Base-by-base conservation (phyloP, 2,113 vertebrate species). In the Litocranius walleri region DNA sequence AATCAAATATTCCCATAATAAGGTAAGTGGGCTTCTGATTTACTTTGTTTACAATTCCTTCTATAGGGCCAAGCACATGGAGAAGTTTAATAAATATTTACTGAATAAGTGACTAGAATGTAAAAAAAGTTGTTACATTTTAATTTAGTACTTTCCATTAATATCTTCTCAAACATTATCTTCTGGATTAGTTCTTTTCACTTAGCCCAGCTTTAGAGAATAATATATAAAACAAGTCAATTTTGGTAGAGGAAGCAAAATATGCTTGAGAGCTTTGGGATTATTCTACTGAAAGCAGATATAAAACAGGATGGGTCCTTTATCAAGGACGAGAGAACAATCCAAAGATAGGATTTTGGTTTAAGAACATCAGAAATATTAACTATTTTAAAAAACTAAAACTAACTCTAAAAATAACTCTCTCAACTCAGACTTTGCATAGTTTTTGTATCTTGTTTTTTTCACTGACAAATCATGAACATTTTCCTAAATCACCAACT, bases 401-500 rank as follows among this genome's bases (percentile, higher is more conserved):
- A 91, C 36, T 12, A 96, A 81, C 7, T 43, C 17, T 71, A 59
- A 92, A 94, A 90, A n/a, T 14, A 97, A 83, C 9, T 29, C 40
- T 81, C 36, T 84, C 25, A 86, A 71, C 33, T 92, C 43, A 59
- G n/a, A 90, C 9, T 59, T 83, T 64, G 27, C 10, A 81, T 19
- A 90, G 36, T 78, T 96, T 91, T 95, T 16, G 21, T 91, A 56
- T 30, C 43, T 15, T 88, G n/a, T 78, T 54, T 95, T 54, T 64
- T 61, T 71, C 56, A 95, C 16, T 81, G 90, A 91, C 8, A 80
- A 93, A 95, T 56, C 13, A 87, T 11, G 30, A 88, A 83, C 33
- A 80, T 71, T 77, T 40, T 92, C 23, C 62, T 95, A 95, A 94
- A 88, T 12, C 29, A 94, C 52, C 85, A 90, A 81, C 56, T 87